A percentile compares a stretch with the other conserved stretches of the same genome.
Evolutionary conservation across 2,113 vertebrate species (phyloP).

Genomic region (Daboia siamensis): DNA sequence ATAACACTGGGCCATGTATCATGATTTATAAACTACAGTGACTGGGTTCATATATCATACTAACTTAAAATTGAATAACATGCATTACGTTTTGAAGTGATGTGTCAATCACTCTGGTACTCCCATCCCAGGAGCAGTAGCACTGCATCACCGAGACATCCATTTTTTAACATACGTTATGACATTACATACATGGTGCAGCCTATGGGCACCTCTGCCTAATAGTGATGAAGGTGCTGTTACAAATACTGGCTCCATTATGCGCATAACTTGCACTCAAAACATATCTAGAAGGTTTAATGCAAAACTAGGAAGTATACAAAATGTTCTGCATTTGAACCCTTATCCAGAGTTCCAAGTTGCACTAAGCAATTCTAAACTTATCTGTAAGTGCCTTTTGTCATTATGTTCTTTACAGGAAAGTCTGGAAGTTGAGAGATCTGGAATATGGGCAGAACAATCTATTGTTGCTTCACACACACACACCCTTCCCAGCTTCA

Average conservation of each 20-base stretch:
- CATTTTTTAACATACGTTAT: neutral
- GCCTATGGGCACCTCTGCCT: neutral
- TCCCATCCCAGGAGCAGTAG: neutral
- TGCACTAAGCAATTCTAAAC: neutral
- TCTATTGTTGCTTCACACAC: neutral
- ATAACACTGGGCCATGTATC: neutral
- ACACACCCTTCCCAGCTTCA: neutral
- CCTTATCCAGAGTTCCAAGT: neutral
- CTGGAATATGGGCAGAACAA: neutral
- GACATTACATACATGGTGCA: neutral
- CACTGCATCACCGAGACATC: neutral
- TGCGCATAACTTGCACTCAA: neutral
- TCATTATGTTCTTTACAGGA: neutral
- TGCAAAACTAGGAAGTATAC: neutral
- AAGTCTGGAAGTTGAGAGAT: neutral
- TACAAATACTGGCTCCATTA: neutral
- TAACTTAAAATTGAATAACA: neutral
- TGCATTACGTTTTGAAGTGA: neutral
- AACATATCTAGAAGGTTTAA: neutral
- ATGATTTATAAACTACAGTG: neutral
- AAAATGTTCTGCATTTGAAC: neutral
- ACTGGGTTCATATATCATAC: neutral
- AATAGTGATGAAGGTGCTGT: neutral
- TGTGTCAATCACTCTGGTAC: neutral
- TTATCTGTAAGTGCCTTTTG: neutral